Base-by-base conservation (phyloP, 2,797 vertebrate genomes). In the Botia almorhae region DNA sequence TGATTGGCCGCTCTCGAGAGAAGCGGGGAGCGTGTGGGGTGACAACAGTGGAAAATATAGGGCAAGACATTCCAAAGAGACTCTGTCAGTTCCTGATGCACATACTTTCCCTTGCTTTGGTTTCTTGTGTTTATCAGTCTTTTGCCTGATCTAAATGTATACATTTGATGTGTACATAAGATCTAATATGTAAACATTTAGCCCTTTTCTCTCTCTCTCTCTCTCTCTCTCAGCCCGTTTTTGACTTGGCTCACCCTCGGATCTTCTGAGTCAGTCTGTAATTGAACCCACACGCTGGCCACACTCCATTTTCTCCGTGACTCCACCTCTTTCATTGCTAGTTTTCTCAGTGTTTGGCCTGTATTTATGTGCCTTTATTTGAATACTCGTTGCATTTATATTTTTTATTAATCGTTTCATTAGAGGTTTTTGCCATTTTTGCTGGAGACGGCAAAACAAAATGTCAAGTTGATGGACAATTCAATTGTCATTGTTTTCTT, bases 271-370 rank as follows among this genome's bases (percentile, higher is more conserved):
- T 81, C 63, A n/a, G 74, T 58, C 33, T 78, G 86, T 91, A 90
- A 92, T 89, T 74, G 23, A 88, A 88, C 26, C 89, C 89, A 89
- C 87, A 91, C 86, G 89, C 48, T 80, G 87, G 78, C 67, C 4
- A 63, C n/a, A 23, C 64, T 75, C 26, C 56, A 60, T 56, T 56
- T 19, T 21, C n/a, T 19, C 63, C 58, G 48, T 76, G 43, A 33
- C 69, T 67, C 21, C 21, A 4, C 19, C 33, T 23, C 77, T 69
- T 19, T 48, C 26, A 50, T n/a, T 69, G 21, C 63, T 43, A 46
- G 19, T 36, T 55, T 55, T 17, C 51, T 8, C 16, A 29, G 29
- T 29, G 51, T 17, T 55, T n/a, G 51, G n/a, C 51, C 5, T n/a
- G 17, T n/a, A 55, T 55, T 55, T 50, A n/a, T 55, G 29, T 55